These are phyloP conservation scores for Polymixis lichenea DNA, from an alignment of 2,888 invertebrate species.

Conservation along the genomic window DNA sequence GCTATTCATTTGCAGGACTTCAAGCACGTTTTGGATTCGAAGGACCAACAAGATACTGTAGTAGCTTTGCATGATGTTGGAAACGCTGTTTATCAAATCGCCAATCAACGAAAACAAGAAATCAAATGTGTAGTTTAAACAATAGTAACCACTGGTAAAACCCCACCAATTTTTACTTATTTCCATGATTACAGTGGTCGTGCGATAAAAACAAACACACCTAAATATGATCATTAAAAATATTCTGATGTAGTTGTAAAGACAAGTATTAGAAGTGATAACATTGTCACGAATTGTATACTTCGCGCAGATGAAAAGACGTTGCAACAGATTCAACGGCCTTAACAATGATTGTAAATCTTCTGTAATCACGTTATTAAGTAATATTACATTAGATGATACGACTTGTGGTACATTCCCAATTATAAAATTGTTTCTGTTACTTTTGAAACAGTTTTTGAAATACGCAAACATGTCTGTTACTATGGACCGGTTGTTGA, in stretches of 20 bases:
- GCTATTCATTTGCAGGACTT: conserved; percentile 1
- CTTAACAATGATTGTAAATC: conserved; percentile 31
- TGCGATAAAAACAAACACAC: too few species aligned
- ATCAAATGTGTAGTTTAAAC: not conserved
- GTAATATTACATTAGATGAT: not conserved
- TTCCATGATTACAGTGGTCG: too few species aligned
- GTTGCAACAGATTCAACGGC: conserved; percentile 37
- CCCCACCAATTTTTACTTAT: too few species aligned
- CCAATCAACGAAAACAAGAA: not conserved
- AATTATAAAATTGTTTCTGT: not conserved
- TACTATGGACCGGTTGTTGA: not conserved
- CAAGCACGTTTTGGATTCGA: conserved; percentile 22
- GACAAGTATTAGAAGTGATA: conserved; percentile 14
- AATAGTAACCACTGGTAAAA: too few species aligned
- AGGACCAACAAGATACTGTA: conserved; percentile 21
- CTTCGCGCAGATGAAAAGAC: conserved; percentile 24
- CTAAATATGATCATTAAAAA: not conserved
- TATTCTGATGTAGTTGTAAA: not conserved
- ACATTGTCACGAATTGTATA: conserved; percentile 28
- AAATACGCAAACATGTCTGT: not conserved
- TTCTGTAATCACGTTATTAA: not conserved
- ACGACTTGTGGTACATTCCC: not conserved
- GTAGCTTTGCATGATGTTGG: not conserved
- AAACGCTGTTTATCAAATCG: not conserved
- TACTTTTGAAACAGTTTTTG: not conserved